A percentile compares a stretch with the other conserved stretches of the same genome.
These are phyloP conservation scores for Channa argus DNA, from an alignment of 2,113 vertebrate species.

Conservation along the genomic window DNA sequence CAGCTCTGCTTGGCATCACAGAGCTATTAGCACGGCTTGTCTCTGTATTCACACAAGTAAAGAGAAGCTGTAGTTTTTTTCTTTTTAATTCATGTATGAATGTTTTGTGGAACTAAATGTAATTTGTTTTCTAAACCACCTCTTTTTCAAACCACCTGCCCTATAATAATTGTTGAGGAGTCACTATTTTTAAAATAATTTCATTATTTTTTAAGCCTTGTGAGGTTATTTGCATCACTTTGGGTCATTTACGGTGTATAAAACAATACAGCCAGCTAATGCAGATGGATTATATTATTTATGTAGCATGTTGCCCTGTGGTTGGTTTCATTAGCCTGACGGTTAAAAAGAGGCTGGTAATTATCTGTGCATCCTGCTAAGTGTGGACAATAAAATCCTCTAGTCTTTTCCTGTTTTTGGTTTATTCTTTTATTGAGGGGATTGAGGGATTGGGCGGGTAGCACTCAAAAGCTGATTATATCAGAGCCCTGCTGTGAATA, in stretches of 20 bases:
- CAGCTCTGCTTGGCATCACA: background rate
- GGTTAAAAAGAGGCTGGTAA: conserved; percentile 52
- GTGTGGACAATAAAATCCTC: conserved; percentile 66
- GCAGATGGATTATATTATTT: conserved; percentile 14
- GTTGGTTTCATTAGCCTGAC: conserved; percentile 29
- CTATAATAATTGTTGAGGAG: no score
- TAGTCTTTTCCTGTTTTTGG: conserved; percentile 62
- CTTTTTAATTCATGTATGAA: no score
- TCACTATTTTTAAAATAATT: no score
- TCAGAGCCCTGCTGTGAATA: conserved; percentile 66
- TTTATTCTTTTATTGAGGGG: conserved; percentile 73
- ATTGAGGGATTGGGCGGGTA: conserved; percentile 64
- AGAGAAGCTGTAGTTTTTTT: no score
- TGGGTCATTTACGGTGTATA: background rate
- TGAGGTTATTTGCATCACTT: background rate
- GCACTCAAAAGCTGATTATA: conserved; percentile 78
- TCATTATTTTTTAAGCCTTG: no score
- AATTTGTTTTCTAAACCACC: no score
- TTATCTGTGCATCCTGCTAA: conserved; percentile 69
- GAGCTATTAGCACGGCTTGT: no score
- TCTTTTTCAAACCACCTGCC: no score
- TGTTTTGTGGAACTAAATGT: no score
- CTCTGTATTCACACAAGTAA: no score
- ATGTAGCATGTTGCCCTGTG: conserved; percentile 20
- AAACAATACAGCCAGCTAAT: background rate